Conservation (phyloP, 35 echinoderm and acorn worm species). For the Acanthaster planci region DNA sequence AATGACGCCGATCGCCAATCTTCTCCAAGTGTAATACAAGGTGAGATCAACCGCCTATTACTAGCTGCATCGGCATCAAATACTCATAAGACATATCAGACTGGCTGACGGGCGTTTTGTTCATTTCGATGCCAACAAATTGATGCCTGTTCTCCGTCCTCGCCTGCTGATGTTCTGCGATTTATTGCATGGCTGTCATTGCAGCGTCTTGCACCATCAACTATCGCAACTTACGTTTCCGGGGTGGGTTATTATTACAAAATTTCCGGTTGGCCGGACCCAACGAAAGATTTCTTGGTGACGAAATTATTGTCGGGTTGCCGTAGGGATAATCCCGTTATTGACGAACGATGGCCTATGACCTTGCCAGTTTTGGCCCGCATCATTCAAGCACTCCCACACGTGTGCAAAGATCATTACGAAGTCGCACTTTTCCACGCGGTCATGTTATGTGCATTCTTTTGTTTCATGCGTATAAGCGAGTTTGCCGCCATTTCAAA, state of each 20-base stretch:
- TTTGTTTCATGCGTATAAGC: background rate
- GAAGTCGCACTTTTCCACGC: slow-evolving; percentile 2
- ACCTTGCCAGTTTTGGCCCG: background rate
- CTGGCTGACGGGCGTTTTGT: background rate
- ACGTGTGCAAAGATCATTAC: background rate
- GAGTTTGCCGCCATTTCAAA: background rate
- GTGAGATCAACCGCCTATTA: background rate
- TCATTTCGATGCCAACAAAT: background rate
- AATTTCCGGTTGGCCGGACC: background rate
- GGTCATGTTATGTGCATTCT: slow-evolving; percentile 14
- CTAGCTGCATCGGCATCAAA: background rate
- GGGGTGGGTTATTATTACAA: background rate
- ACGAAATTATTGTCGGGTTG: background rate
- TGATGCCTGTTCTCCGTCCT: background rate
- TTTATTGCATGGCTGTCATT: background rate
- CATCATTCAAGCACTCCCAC: background rate
- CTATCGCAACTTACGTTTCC: background rate
- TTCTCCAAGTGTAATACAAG: background rate
- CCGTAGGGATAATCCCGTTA: background rate
- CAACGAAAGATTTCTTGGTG: background rate
- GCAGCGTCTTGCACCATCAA: background rate
- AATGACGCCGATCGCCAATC: background rate
- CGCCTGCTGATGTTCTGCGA: background rate
- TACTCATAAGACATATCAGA: background rate
- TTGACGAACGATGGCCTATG: background rate